phyloP scores from a whole-genome alignment of 1,140 invertebrate genomes.

The Aphis gossypii region DNA sequence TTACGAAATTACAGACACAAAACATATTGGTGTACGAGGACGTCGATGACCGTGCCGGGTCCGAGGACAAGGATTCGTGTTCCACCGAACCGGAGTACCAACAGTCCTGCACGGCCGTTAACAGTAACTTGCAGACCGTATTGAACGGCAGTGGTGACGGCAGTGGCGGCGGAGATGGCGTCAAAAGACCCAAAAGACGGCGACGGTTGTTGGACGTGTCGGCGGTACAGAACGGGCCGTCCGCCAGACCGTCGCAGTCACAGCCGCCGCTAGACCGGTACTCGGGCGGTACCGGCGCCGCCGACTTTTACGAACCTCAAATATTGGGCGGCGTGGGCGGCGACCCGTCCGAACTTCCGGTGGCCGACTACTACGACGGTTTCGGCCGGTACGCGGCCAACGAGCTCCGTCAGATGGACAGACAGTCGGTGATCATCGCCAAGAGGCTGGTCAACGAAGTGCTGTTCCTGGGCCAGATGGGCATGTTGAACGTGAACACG shows the following conservation, averaged over 20 bases:
- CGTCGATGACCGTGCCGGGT: background rate
- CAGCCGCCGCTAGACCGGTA: background rate
- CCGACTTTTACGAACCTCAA: constrained; percentile 31
- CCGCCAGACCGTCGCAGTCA: background rate
- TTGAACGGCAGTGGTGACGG: too few relatives aligned
- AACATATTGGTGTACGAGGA: constrained; percentile 20
- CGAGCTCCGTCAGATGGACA: constrained; percentile 50
- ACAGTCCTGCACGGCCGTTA: background rate
- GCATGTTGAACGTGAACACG: constrained; percentile 39
- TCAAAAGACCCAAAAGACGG: background rate
- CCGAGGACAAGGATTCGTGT: constrained; percentile 35
- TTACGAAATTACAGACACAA: background rate
- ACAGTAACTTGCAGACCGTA: background rate
- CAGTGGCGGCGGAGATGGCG: background rate
- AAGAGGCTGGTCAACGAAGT: constrained; percentile 47
- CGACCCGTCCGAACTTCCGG: constrained; percentile 6
- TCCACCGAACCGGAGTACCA: background rate
- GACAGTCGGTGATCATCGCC: constrained; percentile 53
- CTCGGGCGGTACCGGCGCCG: background rate
- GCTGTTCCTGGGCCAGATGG: constrained; percentile 53
- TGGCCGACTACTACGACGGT: constrained; percentile 48
- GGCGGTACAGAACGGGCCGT: background rate
- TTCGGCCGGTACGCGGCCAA: constrained; percentile 49
- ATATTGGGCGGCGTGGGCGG: constrained; percentile 39
- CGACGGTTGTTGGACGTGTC: background rate